Base-by-base conservation (phyloP, 2,113 vertebrate species). In the Nansenia antarctica region DNA sequence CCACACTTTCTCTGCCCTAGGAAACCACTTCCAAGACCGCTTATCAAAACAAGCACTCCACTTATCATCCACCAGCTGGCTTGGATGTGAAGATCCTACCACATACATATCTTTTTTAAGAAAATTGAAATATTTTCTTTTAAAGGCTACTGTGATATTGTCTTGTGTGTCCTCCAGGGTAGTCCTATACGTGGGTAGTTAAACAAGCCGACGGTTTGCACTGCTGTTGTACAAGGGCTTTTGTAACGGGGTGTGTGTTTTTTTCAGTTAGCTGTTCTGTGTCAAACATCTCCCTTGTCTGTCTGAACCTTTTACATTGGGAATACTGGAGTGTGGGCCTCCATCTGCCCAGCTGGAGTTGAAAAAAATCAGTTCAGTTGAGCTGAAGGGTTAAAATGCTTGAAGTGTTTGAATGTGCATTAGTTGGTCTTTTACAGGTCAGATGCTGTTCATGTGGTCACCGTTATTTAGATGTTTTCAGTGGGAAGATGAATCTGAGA, bases 1-100 rank as follows among this genome's bases (percentile, higher is more conserved):
- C 32, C 70, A 78, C 73, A 35, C 77, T 84, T 78, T 80, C 64
- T 61, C 74, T 82, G 54, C 20, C 73, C 54, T 58, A 73, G 6
- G 35, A 61, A 70, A 78, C n/a, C 35, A 35, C 27, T 22, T 49
- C 74, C 61, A 58, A 62, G 27, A 6, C 35, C 26, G 66, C 62
- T n/a, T 60, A 57, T 72, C 52, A n/a, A n/a, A n/a, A n/a, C n/a
- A 67, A 77, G 3, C 57, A 65, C 63, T 32, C 67, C 77, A 66
- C 15, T 49, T 70, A 76, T 62, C n/a, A n/a, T 39, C 37, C 18
- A 32, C 22, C 9, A 47, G 31, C 32, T 35, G 9, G 18, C 8
- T 47, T 42, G 53, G 34, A 59, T 31, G 29, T 14, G 1, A 14
- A 58, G 27, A 30, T 61, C 18, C 31, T 45, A n/a, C 49, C 62